Evolutionary conservation across 2,113 vertebrate species (phyloP).

Genomic region (Scomber scombrus): DNA sequence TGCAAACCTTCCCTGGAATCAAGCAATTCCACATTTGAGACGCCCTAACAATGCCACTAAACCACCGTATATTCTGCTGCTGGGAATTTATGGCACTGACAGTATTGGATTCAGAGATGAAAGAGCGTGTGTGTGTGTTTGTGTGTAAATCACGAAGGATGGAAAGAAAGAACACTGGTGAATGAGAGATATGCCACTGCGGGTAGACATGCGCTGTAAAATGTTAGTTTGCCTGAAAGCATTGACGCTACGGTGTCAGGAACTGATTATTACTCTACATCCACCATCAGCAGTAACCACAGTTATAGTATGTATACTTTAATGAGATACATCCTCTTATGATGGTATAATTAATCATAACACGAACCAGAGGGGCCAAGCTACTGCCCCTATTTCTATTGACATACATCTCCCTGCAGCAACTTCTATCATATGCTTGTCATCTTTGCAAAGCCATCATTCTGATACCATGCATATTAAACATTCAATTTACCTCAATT

Average conservation of each 20-base stretch:
- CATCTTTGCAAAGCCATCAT: constrained; percentile 10
- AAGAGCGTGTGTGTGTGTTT: constrained; percentile 47
- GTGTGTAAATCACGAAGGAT: constrained; percentile 63
- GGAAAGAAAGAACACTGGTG: constrained; percentile 52
- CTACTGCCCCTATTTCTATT: constrained; percentile 21
- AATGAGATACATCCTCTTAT: constrained; percentile 38
- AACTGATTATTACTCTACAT: constrained; percentile 38
- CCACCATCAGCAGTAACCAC: constrained; percentile 28
- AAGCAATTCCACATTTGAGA: constrained; percentile 58
- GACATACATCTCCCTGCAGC: constrained; percentile 16
- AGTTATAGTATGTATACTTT: constrained; percentile 34
- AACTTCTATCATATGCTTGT: neutral
- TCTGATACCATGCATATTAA: constrained; percentile 40
- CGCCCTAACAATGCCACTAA: constrained; percentile 68
- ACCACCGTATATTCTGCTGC: constrained; percentile 57
- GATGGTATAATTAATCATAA: constrained; percentile 51
- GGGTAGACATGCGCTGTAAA: constrained; percentile 46
- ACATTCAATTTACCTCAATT: constrained; percentile 31
- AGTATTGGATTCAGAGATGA: constrained; percentile 68
- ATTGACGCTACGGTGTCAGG: constrained; percentile 17
- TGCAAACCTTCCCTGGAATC: constrained; percentile 45
- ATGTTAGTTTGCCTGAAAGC: constrained; percentile 49
- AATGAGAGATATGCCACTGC: constrained; percentile 52
- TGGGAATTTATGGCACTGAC: constrained; percentile 62
- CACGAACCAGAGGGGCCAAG: constrained; percentile 25